Evolutionary conservation across 2,888 invertebrate species (phyloP).

Genomic region (Camptogramma bilineatum): DNA sequence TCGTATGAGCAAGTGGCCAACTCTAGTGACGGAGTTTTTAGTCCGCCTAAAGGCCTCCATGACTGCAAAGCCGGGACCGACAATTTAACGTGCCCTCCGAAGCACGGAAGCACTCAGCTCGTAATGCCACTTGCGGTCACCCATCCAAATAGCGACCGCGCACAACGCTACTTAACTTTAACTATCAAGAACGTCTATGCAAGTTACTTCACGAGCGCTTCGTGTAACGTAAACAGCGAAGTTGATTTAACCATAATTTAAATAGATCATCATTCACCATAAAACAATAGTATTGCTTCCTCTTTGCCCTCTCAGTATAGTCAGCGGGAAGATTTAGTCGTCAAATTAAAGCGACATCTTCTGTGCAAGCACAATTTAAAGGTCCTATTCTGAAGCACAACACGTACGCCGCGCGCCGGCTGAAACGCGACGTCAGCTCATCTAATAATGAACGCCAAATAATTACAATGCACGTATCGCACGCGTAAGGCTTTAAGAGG

Average conservation of each 20-base stretch:
- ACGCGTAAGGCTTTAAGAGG: slow-evolving; percentile 25
- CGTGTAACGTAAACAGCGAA: no score
- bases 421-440: slow-evolving; percentile 45
- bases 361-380: slow-evolving; percentile 28
- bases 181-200: not conserved
- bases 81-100: no score
- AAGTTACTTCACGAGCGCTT: no score
- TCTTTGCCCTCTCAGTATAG: not conserved
- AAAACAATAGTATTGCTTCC: not conserved
- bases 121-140: no score
- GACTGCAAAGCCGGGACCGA: no score
- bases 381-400: slow-evolving; percentile 38
- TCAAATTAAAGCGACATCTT: slow-evolving; percentile 34
- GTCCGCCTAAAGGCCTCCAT: no score
- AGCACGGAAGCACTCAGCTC: no score
- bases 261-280: not conserved
- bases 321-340: slow-evolving; percentile 20
- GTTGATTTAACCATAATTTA: no score
- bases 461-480: slow-evolving; percentile 49
- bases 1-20: no score
- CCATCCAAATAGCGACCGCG: no score
- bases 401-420: slow-evolving; percentile 26
- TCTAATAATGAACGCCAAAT: slow-evolving; percentile 50
- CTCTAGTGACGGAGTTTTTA: no score
- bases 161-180: no score